Evolutionary conservation across 2,797 vertebrate genomes (phyloP).

Genomic region (Pogonophryne albipinna): DNA sequence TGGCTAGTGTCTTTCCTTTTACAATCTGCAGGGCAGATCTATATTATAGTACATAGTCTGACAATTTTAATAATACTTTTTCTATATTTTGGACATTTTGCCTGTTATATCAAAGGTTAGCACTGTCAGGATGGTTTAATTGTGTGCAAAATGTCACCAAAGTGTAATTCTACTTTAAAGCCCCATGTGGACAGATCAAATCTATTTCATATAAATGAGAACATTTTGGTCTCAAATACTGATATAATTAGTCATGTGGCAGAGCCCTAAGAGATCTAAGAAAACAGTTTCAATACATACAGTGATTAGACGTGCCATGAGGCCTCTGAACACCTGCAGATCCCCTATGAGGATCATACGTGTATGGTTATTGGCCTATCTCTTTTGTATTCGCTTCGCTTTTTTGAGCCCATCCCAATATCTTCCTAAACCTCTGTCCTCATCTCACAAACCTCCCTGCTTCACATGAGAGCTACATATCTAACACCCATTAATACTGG

Average conservation of each 20-base stretch:
- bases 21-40: not conserved
- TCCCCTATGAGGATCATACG: conserved; percentile 22
- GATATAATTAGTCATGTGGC: conserved; percentile 5
- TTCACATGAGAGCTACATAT: conserved; percentile 47
- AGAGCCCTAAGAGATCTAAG: conserved; percentile 2
- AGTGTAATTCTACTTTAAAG: too few relatives aligned
- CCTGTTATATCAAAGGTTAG: too few relatives aligned
- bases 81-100: too few relatives aligned
- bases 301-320: conserved; percentile 16
- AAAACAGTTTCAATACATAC: conserved; percentile 3
- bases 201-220: not conserved
- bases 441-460: conserved; percentile 20
- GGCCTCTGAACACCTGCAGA: conserved; percentile 46
- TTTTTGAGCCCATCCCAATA: conserved; percentile 35
- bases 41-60: not conserved
- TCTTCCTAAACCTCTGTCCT: conserved; percentile 36
- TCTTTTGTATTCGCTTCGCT: conserved; percentile 13
- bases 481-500: conserved; percentile 58
- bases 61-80: not conserved
- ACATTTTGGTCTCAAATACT: not conserved
- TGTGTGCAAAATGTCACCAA: too few relatives aligned
- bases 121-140: too few relatives aligned
- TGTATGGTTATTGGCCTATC: conserved; percentile 18
- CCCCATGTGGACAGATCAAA: not conserved
- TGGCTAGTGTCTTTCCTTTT: too few relatives aligned